Evolutionary conservation across 1,140 invertebrate genomes (phyloP).

Genomic region (Heliconius congener): DNA sequence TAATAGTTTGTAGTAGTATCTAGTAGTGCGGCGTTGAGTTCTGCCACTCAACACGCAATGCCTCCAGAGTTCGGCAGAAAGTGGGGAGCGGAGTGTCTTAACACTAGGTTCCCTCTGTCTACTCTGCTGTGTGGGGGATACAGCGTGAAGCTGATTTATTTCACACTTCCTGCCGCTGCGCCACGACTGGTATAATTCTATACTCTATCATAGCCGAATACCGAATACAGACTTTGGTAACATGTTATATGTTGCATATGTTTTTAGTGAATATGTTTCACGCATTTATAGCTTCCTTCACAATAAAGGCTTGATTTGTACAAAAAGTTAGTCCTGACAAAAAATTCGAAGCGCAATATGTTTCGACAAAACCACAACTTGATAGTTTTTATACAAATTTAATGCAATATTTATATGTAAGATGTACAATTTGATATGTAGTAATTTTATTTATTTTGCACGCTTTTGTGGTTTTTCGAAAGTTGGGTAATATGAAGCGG

Average conservation of each 20-base stretch:
- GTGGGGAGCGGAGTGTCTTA: too few relatives aligned
- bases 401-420: background rate
- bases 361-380: background rate
- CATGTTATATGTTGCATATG: background rate
- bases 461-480: background rate
- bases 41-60: too few relatives aligned
- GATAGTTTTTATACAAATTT: background rate
- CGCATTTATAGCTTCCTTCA: background rate
- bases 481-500: background rate
- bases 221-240: background rate
- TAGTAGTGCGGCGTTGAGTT: too few relatives aligned
- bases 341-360: background rate
- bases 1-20: too few relatives aligned
- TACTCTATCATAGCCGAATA: too few relatives aligned
- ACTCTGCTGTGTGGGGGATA: too few relatives aligned
- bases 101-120: too few relatives aligned
- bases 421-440: background rate
- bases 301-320: background rate
- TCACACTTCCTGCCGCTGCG: too few relatives aligned
- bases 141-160: too few relatives aligned
- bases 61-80: too few relatives aligned
- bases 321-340: background rate
- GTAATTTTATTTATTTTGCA: background rate
- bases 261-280: background rate
- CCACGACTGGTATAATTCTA: too few relatives aligned